Percentiles rank a stretch among this genome's conserved stretches.
Evolutionary conservation across 2,888 invertebrate species (phyloP).

Genomic region (Cantharis nigra): DNA sequence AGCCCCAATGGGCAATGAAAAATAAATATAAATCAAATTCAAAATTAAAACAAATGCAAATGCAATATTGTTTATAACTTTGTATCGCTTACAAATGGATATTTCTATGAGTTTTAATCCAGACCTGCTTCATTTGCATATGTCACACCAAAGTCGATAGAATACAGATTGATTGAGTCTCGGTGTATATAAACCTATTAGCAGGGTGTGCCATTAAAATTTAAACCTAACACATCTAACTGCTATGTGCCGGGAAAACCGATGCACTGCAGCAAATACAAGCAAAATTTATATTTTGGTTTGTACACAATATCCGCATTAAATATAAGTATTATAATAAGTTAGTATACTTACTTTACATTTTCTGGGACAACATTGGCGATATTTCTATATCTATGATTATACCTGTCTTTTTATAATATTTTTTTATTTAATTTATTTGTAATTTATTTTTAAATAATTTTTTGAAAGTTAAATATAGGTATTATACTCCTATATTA

Average conservation of each 20-base stretch:
- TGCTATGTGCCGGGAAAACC: constrained; percentile 8
- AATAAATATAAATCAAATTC: neutral
- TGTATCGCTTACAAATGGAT: neutral
- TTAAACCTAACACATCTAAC: constrained; percentile 31
- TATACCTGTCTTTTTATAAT: no score
- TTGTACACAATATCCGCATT: no score
- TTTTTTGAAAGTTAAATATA: no score
- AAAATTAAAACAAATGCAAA: neutral
- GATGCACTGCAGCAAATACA: neutral
- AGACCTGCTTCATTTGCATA: constrained; percentile 35
- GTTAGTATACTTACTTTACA: no score
- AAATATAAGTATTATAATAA: no score
- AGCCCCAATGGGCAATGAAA: neutral
- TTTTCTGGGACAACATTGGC: no score
- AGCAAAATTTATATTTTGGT: neutral
- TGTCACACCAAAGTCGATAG: constrained; percentile 32
- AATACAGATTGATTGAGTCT: constrained; percentile 39
- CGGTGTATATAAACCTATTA: constrained; percentile 38
- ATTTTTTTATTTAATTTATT: no score
- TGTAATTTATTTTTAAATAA: no score
- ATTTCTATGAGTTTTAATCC: constrained; percentile 31
- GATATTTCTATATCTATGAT: no score
- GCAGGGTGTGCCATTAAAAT: constrained; percentile 38
- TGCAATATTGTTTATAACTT: neutral
- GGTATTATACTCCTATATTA: no score